Evolutionary conservation across 1,140 invertebrate genomes (phyloP).

Genomic region (Zaprionus davidi): DNA sequence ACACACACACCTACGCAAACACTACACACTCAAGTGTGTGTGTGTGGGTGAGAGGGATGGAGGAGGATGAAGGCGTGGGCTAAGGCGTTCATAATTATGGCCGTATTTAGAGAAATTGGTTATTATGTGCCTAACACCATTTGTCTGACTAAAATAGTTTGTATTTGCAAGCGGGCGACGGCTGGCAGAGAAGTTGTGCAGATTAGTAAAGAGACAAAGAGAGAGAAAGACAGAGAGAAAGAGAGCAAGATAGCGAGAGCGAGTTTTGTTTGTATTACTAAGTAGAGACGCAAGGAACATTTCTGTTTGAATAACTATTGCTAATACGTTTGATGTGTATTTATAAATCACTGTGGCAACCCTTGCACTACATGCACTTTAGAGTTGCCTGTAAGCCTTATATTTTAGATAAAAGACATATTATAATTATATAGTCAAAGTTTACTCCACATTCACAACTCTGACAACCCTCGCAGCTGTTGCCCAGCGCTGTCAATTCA

Average conservation of each 20-base stretch:
- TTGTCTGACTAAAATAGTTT: constrained; percentile 80
- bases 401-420: too few species aligned
- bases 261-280: too few species aligned
- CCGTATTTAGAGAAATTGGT: constrained; percentile 81
- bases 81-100: constrained; percentile 78
- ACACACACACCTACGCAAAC: constrained; percentile 26
- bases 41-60: not conserved
- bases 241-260: not conserved
- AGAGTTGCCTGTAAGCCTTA: too few species aligned
- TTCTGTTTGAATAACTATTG: too few species aligned
- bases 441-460: too few species aligned
- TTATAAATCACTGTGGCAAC: not conserved
- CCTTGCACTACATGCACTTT: not conserved
- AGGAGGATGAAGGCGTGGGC: constrained; percentile 5
- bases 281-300: too few species aligned
- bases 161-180: constrained; percentile 43
- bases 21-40: not conserved
- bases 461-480: not conserved
- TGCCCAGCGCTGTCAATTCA: not conserved
- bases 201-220: not conserved
- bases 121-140: constrained; percentile 83
- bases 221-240: too few species aligned
- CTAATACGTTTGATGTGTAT: too few species aligned
- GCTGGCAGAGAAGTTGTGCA: constrained; percentile 25
- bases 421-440: too few species aligned